Conservation (phyloP, 2,888 invertebrate species). For the Junonia oenone region DNA sequence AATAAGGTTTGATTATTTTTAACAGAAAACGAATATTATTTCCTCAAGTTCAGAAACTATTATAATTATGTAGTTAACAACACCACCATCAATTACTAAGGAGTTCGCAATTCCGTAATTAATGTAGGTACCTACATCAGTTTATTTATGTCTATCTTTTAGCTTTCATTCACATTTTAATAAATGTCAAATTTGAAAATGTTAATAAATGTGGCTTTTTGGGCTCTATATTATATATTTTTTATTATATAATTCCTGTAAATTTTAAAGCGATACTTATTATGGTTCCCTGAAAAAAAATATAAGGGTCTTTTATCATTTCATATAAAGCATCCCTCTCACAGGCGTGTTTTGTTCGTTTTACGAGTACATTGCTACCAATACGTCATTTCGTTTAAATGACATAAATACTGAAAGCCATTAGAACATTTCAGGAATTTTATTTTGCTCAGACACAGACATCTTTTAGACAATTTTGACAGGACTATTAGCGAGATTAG, state of each 20-base stretch:
- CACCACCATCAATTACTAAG: no score
- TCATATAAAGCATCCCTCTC: not conserved
- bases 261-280: no score
- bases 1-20: no score
- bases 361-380: constrained; percentile 1
- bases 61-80: not conserved
- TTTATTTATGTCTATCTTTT: no score
- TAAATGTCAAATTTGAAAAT: no score
- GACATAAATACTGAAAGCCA: constrained; percentile 10
- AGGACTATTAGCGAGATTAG: not conserved
- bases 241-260: no score
- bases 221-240: no score
- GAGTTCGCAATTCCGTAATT: no score
- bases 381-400: constrained; percentile 10
- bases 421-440: constrained; percentile 4
- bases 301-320: not conserved
- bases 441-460: not conserved
- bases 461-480: not conserved
- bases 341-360: not conserved
- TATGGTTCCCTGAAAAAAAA: not conserved
- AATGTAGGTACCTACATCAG: no score
- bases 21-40: not conserved
- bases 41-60: not conserved
- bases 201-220: no score
- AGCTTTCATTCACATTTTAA: no score